These are phyloP conservation scores for Megaceryle maxima DNA, from an alignment of 2,113 vertebrate species.

Conservation along the genomic window DNA sequence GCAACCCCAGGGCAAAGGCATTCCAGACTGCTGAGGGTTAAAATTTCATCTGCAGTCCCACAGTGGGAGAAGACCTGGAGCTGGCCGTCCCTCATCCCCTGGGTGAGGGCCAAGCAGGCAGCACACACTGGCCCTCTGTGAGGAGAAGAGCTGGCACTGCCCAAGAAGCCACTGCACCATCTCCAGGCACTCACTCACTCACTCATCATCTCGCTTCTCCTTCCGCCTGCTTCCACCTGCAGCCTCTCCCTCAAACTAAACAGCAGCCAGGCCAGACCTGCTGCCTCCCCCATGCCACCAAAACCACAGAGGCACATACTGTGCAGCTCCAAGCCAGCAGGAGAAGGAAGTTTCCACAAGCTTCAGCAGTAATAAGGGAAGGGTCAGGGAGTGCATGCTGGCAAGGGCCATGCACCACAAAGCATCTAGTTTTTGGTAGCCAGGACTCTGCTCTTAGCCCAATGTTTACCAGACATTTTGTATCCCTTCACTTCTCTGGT, in stretches of 20 bases:
- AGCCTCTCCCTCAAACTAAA: conserved; percentile 55
- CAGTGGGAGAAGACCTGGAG: neutral
- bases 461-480: neutral
- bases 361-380: neutral
- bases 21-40: neutral
- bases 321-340: neutral
- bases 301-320: conserved; percentile 16
- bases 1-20: neutral
- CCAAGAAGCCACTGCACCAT: neutral
- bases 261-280: neutral
- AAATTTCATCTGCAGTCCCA: neutral
- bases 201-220: neutral
- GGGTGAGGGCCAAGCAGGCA: neutral
- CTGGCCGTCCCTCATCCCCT: neutral
- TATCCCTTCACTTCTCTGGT: neutral
- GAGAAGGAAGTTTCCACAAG: conserved; percentile 1
- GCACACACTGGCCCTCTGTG: neutral
- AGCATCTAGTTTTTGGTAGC: neutral
- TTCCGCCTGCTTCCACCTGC: neutral
- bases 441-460: neutral
- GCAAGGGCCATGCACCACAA: neutral
- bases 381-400: neutral
- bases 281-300: neutral
- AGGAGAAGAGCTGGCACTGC: neutral
- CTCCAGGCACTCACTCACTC: neutral